phyloP scores from a whole-genome alignment of 2,113 vertebrate genomes.

The Phrynocephalus versicolor region DNA sequence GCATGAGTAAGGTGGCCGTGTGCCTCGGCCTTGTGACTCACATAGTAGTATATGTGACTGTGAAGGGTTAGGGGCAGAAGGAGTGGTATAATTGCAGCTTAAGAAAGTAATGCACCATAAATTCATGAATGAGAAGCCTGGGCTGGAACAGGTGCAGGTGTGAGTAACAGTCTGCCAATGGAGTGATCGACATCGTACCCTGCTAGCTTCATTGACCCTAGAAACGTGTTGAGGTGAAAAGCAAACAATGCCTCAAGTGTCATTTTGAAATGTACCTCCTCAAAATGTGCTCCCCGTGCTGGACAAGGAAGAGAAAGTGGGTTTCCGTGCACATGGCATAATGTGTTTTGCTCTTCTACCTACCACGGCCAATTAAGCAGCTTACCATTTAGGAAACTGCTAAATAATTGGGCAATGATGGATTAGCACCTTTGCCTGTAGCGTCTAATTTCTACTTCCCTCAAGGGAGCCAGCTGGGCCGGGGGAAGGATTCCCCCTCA shows the following conservation, averaged over 20 bases:
- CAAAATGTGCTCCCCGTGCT: neutral
- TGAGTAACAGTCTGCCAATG: neutral
- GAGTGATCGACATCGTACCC: neutral
- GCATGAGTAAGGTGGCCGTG: neutral
- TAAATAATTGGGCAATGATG: neutral
- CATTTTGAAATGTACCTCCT: neutral
- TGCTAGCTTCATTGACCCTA: neutral
- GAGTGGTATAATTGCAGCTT: neutral
- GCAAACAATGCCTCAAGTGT: neutral
- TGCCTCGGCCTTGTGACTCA: neutral
- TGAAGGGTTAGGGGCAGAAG: too few species aligned
- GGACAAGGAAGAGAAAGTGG: neutral
- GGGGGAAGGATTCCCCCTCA: neutral
- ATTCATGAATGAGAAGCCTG: neutral
- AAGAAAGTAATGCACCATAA: neutral
- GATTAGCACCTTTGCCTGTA: conserved; percentile 1
- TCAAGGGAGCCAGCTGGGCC: rapidly evolving
- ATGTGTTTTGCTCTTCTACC: neutral
- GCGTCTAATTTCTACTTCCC: neutral
- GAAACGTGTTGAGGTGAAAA: neutral
- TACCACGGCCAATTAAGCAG: neutral
- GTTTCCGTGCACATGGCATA: neutral
- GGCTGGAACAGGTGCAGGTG: neutral
- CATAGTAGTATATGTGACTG: too few species aligned
- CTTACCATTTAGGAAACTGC: neutral